Base-by-base conservation (phyloP, 1,140 invertebrate genomes). In the Octopus sinensis region DNA sequence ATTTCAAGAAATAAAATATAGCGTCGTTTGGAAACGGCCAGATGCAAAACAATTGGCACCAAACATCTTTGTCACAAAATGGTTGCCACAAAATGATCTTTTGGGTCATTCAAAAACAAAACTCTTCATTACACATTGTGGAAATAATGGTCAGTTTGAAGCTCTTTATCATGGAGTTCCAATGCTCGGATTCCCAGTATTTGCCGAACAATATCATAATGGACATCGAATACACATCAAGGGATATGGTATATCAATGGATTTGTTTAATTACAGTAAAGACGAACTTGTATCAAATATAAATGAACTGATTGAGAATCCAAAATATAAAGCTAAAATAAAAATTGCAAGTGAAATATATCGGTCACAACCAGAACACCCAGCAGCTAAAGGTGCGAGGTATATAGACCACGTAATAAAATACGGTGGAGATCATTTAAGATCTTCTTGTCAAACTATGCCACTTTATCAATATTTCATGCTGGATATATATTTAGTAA, bases 71-170 rank as follows among this genome's bases (percentile, higher is more conserved):
- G 90, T 95, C 0, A 93, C 92, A 1, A 92, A 93, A 75, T 96
- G 95, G 95, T 90, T 95, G 84, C 95, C 95, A 1, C 95, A 96
- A 88, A 95, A 96, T 87, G 95, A 96, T 87, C 92, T 96, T 53
- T 91, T 96, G 56, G 94, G 93, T 92, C 86, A 88, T 80, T 82
- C 83, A 7, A 86, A 87, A 52, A 86, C 84, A n/a, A 82, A 93
- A 56, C 93, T 92, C 0, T 95, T 95, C 82, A 92, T 95, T 82
- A 93, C 94, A 0, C 95, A 96, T 84, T 94, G 93, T 43, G 95
- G 95, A 0, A 92, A 95, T 54, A 92, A 95, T 86, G 93, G 95
- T 23, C 93, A 93, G 1, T 94, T 93, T 68, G 95, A 96, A 88
- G 93, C 94, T 7, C 92, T 95, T 77, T 93, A 94, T 84, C 94